Evolutionary conservation across 1,140 invertebrate species (phyloP), one percentile per base, ranked within the genome.

Genomic region (Anastatus disparis): DNA sequence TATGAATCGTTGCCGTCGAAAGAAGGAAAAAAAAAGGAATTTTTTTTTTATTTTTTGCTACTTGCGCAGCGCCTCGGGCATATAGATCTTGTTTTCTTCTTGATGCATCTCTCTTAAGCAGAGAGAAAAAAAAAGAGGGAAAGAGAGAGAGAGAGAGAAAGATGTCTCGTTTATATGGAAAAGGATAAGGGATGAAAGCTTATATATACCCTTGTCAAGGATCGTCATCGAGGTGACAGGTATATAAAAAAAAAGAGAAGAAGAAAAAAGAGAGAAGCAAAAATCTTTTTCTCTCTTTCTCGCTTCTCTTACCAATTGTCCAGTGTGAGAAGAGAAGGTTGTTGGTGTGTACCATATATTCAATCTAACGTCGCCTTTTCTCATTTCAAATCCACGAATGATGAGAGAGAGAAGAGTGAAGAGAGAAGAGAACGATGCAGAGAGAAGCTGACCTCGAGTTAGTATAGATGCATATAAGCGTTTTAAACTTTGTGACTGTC

Each of bases 1-100:
- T 71, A 71, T 71, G 63, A 71, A 71, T 71, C 55, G 63, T 29
- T 27, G n/a, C n/a, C n/a, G n/a, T n/a, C n/a, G n/a, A n/a, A 59
- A 50, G 27, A 56, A 66, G 31, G 10, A 35, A 35, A 35, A 35
- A 35, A 35, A 35, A 35, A 35, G 31, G 4, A 10, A 35, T n/a
- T n/a, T n/a, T n/a, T n/a, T n/a, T n/a, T n/a, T n/a, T n/a, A n/a
- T n/a, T n/a, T n/a, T n/a, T n/a, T n/a, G n/a, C n/a, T n/a, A n/a
- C n/a, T n/a, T n/a, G n/a, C n/a, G n/a, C n/a, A n/a, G n/a, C 15
- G 65, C 55, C 50, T 12, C 42, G 38, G 65, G 65, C 55, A 13
- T 15, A 59, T 26, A 44, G 26, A 66, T 66, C 64, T 56, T 52
- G 64, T 66, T 66, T 56, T 66, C 35, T 46, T 40, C 10, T 15